Percentiles rank a stretch among this genome's conserved stretches.
Evolutionary conservation across 2,113 vertebrate genomes (phyloP).

Genomic region (Oceanodroma tethys): DNA sequence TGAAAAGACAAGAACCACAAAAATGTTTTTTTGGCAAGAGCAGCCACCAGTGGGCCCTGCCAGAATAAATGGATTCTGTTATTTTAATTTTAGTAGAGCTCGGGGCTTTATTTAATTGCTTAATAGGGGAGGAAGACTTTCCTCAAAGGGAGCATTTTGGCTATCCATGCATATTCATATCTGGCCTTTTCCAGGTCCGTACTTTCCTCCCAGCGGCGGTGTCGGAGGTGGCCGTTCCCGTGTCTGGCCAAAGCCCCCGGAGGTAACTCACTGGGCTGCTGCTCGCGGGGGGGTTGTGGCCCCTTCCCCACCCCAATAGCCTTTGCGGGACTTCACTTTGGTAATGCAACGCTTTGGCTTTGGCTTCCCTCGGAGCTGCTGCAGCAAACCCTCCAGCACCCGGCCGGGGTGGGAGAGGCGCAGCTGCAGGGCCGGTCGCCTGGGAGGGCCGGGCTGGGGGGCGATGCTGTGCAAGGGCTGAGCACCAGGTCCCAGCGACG

Average conservation of each 20-base stretch:
- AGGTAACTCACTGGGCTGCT: not conserved
- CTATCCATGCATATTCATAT: not conserved
- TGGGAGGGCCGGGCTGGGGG: not conserved
- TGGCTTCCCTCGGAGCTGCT: not conserved
- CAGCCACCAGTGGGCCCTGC: constrained; percentile 1
- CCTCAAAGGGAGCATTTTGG: not conserved
- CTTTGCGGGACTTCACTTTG: not conserved
- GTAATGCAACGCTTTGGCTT: not conserved
- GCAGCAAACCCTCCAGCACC: not conserved
- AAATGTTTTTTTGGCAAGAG: constrained; percentile 56
- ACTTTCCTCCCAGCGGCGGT: not conserved
- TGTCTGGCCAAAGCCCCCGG: not conserved
- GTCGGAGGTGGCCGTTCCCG: rapidly evolving
- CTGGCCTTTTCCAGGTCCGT: not conserved
- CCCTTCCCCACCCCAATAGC: not conserved
- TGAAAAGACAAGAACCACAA: constrained; percentile 59
- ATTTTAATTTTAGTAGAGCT: constrained; percentile 55
- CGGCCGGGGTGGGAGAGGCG: not conserved
- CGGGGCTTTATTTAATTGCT: constrained; percentile 38
- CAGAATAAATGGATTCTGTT: constrained; percentile 53
- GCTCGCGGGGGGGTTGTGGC: rapidly evolving
- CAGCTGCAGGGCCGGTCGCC: not conserved
- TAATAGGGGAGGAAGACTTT: constrained; percentile 16
- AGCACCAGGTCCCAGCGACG: not conserved
- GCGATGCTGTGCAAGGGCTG: not conserved